These are phyloP conservation scores for Cercopithecus petaurista DNA, from an alignment of 2,797 vertebrate species.

Conservation along the genomic window DNA sequence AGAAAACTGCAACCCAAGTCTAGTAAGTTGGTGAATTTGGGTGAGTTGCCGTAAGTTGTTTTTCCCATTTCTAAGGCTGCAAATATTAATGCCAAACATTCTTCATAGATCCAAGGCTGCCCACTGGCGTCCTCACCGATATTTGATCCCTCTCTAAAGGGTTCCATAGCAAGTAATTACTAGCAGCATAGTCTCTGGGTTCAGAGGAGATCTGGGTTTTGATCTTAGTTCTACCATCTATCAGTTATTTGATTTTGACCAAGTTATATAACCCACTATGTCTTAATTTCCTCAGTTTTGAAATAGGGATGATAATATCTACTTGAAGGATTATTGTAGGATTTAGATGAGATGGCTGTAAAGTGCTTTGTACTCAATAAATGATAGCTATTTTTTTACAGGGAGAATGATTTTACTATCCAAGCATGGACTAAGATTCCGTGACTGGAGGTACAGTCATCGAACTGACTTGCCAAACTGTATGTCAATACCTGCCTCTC, in stretches of 20 bases:
- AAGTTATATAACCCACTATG: background rate
- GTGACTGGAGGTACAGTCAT: background rate
- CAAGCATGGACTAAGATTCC: background rate
- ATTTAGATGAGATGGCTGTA: background rate
- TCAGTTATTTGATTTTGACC: background rate
- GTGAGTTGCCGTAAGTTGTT: background rate
- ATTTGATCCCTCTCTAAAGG: background rate
- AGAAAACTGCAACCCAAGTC: background rate
- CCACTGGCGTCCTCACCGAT: background rate
- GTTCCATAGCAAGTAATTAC: background rate
- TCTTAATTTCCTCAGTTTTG: background rate
- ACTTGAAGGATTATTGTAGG: background rate
- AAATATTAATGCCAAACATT: background rate
- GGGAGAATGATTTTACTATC: background rate
- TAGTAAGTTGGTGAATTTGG: background rate
- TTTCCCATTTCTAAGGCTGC: background rate
- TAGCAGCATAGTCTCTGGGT: background rate
- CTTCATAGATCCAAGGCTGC: background rate
- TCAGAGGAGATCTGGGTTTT: background rate
- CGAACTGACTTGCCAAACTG: background rate
- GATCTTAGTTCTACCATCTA: background rate
- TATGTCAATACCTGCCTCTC: background rate
- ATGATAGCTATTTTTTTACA: background rate
- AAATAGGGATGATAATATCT: background rate
- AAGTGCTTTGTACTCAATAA: constrained; percentile 4